Conservation (phyloP, 1,140 invertebrate species). For the Drosophila kepulauana region DNA sequence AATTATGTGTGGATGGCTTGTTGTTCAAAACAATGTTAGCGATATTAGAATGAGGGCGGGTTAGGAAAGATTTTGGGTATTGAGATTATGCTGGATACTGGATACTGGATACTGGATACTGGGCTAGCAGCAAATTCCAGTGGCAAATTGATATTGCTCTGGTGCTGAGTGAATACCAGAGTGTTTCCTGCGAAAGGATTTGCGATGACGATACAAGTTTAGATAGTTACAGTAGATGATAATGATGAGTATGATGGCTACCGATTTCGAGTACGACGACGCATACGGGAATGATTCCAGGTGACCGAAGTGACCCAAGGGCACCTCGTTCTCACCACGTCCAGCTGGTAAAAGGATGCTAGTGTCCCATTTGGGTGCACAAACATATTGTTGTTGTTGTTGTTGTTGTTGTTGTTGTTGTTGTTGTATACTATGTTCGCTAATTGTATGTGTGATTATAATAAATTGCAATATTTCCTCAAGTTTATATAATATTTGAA, state of each 20-base stretch:
- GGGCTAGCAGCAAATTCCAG: constrained; percentile 49
- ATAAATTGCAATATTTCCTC: constrained; percentile 78
- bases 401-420: too few species aligned
- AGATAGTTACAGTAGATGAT: constrained; percentile 80
- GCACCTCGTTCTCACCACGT: constrained; percentile 9
- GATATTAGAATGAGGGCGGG: constrained; percentile 11
- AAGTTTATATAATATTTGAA: constrained; percentile 72
- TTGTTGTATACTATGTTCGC: constrained; percentile 25
- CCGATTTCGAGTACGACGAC: constrained; percentile 19
- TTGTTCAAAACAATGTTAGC: constrained; percentile 29
- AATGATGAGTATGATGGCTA: constrained; percentile 47
- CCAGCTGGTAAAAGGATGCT: constrained; percentile 17
- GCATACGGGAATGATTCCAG: constrained; percentile 35
- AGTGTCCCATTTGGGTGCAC: constrained; percentile 4
- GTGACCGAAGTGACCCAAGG: constrained; percentile 3
- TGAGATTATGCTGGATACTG: not conserved
- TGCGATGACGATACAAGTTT: constrained; percentile 83
- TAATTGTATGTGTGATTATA: constrained; percentile 72
- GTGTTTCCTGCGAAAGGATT: constrained; percentile 84
- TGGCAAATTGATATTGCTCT: constrained; percentile 6
- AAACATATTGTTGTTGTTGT: not conserved
- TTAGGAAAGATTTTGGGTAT: not conserved
- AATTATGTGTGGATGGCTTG: constrained; percentile 41
- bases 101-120: constrained; percentile 1
- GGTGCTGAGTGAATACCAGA: not conserved